Conservation (phyloP, 2,888 invertebrate genomes). For the Papilio gigon region DNA sequence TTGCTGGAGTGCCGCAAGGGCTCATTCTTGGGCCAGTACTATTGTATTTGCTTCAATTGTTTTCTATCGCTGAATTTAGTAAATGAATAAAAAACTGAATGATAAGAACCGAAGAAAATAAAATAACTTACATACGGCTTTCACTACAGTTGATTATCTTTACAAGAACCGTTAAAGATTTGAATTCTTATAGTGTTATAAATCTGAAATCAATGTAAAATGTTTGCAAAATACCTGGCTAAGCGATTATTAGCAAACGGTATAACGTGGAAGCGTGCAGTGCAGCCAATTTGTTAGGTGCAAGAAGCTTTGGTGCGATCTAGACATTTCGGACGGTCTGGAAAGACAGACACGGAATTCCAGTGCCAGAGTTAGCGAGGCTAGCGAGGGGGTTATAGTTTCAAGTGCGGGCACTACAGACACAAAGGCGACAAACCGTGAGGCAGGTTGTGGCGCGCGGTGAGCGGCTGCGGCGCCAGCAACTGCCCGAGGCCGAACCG, state of each 20-base stretch:
- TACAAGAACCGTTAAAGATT: background rate
- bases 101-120: constrained; percentile 1
- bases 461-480: constrained; percentile 64
- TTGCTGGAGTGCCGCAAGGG: constrained; percentile 4
- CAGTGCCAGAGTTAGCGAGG: background rate
- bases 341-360: background rate
- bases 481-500: constrained; percentile 95
- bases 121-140: constrained; percentile 1
- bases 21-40: background rate
- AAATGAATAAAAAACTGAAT: constrained; percentile 7
- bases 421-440: constrained; percentile 67
- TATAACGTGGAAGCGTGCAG: background rate
- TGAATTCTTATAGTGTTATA: background rate
- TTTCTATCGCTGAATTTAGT: background rate
- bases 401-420: background rate
- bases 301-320: constrained; percentile 1
- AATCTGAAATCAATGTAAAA: background rate
- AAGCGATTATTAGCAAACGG: constrained; percentile 4
- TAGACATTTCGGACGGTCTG: constrained; percentile 2
- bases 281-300: constrained; percentile 16
- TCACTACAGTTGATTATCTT: background rate
- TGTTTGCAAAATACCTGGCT: background rate
- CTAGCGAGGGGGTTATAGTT: background rate
- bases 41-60: background rate
- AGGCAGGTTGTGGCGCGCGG: constrained; percentile 48